Base-by-base conservation (phyloP, 2,888 invertebrate genomes). In the Nasonovia ribisnigri region DNA sequence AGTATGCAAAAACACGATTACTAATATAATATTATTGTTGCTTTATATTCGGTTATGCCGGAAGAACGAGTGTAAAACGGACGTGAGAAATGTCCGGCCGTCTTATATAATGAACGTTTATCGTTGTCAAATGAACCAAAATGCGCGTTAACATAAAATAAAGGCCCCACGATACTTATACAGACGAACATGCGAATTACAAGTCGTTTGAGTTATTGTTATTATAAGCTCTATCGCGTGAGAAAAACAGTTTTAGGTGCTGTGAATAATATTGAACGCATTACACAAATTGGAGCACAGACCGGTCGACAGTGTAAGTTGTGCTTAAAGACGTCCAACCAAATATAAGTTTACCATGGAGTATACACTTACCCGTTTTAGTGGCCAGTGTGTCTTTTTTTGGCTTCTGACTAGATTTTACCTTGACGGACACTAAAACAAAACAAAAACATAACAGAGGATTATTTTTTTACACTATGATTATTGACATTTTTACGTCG, bases 351-450 rank as follows among this genome's bases (percentile, higher is more conserved):
- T 54, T 54, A 16, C 46, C 11, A 26, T 36, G 13, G 20, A 16
- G 57, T n/a, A 11, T 4, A 57, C 46, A 93, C 93, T 93, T 86
- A 93, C 93, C 89, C 26, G 93, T 60, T 86, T 93, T 93, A 3
- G 86, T 29, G 24, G 46, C 36, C 48, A 51, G 26, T 29, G 43
- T 29, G 26, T 93, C 93, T 90, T 60, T 93, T 84, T 90, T 93
- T 46, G 93, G 88, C 46, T 90, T 92, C 51, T 88, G 88, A 92
- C 77, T 90, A n/a, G 48, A 54, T 90, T 93, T 93, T 10, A 60
- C 57, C 77, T 93, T 93, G 57, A 57, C 54, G 2, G 93, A 90
- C 36, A 60, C 93, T 88, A 24, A n/a, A 86, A 88, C 42, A 46
- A n/a, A 87, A 51, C 13, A 67, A 8, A 92, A 1, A 86, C n/a